A percentile compares a stretch with the other conserved stretches of the same genome.
phyloP scores from a whole-genome alignment of 2,888 invertebrate genomes.

The Cremastinae sp. region DNA sequence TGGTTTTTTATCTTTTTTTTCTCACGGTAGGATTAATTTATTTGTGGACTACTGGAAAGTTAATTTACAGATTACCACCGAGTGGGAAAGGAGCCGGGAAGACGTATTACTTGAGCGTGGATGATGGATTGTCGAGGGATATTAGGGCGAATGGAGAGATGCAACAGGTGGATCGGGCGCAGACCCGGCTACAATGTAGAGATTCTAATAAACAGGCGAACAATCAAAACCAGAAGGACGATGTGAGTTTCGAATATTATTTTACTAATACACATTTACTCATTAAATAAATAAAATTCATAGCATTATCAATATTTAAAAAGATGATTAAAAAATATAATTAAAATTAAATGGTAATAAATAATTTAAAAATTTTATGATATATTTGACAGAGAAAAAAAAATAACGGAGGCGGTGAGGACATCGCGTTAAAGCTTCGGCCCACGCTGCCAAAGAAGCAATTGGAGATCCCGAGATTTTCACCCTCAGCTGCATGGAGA shows the following conservation, averaged over 20 bases:
- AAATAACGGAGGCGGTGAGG: constrained; percentile 81
- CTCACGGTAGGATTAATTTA: neutral
- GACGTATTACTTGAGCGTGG: constrained; percentile 91
- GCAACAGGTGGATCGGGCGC: constrained; percentile 62
- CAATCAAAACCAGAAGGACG: constrained; percentile 64
- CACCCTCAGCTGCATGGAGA: constrained; percentile 92
- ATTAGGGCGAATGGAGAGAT: constrained; percentile 53
- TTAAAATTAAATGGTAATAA: too few species aligned
- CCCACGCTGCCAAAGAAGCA: constrained; percentile 91
- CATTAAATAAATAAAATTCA: neutral
- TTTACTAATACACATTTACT: neutral
- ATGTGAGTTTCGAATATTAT: constrained; percentile 62
- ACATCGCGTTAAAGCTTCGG: constrained; percentile 87
- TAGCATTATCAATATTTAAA: neutral
- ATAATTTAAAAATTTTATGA: neutral
- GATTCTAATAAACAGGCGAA: constrained; percentile 62
- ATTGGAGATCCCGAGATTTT: constrained; percentile 89
- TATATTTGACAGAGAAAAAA: constrained; percentile 72
- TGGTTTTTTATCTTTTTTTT: neutral
- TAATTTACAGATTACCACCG: constrained; percentile 65
- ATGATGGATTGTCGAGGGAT: constrained; percentile 79
- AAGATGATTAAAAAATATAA: neutral
- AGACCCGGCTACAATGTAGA: constrained; percentile 61
- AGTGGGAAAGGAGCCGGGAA: constrained; percentile 79
- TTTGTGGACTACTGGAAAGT: neutral